A percentile compares a stretch with the other conserved stretches of the same genome.
phyloP scores from a whole-genome alignment of 2,113 vertebrate genomes.

The Ceratotherium simum region DNA sequence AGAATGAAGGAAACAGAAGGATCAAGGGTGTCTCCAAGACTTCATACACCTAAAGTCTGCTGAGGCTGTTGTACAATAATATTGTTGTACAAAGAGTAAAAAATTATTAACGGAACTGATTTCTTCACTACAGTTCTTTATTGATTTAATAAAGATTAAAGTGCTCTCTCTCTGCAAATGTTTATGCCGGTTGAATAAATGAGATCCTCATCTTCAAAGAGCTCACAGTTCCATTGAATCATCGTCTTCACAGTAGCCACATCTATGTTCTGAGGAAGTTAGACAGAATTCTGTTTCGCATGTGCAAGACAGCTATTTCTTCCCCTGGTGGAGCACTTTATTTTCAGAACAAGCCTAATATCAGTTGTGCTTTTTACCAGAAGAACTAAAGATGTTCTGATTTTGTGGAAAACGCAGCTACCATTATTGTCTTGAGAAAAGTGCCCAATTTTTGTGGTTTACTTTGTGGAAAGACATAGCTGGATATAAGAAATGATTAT shows the following conservation, averaged over 20 bases:
- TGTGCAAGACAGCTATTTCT: background rate
- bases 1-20: background rate
- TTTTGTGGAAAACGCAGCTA: slow-evolving; percentile 62
- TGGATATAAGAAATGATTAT: slow-evolving; percentile 68
- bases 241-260: slow-evolving; percentile 2
- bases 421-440: slow-evolving; percentile 70
- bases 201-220: background rate
- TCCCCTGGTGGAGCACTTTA: background rate
- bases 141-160: background rate
- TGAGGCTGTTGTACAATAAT: background rate
- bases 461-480: slow-evolving; percentile 56
- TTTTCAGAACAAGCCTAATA: slow-evolving; percentile 43
- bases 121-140: background rate
- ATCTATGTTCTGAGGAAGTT: background rate
- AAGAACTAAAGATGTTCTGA: slow-evolving; percentile 47
- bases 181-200: background rate
- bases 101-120: background rate
- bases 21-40: background rate
- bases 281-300: background rate
- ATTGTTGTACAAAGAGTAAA: background rate
- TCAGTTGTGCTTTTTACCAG: slow-evolving; percentile 40
- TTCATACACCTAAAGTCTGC: background rate
- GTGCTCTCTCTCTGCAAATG: background rate
- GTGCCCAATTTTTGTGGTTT: slow-evolving; percentile 57
- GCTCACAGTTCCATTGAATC: background rate